Evolutionary conservation across 2,797 vertebrate species (phyloP).

Genomic region (Phoeniculus purpureus): DNA sequence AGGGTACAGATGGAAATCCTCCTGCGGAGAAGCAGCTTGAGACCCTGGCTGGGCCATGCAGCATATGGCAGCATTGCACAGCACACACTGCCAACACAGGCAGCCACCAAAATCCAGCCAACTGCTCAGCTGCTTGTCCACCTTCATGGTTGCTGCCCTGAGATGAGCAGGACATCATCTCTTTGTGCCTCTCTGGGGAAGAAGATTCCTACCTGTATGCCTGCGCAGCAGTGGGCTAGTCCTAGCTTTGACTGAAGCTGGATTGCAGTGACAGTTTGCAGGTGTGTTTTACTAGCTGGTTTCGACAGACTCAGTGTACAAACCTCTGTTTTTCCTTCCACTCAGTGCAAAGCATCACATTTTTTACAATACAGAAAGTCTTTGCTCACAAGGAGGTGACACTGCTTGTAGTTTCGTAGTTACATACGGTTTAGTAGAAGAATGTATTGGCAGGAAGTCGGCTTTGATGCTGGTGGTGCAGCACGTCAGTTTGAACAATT

Average conservation of each 20-base stretch:
- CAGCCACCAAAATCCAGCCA: slow-evolving; percentile 27
- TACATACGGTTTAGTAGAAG: neutral
- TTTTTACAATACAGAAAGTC: neutral
- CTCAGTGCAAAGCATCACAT: neutral
- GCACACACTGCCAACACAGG: neutral
- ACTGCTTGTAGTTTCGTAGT: neutral
- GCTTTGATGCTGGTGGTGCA: neutral
- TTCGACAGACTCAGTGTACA: neutral
- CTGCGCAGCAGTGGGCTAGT: neutral
- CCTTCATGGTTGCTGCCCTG: accelerated
- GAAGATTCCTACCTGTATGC: neutral
- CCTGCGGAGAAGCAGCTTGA: slow-evolving; percentile 47
- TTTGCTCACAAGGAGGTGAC: neutral
- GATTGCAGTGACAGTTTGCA: neutral
- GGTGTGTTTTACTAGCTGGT: neutral
- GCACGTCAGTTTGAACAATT: neutral
- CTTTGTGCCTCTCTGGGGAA: neutral
- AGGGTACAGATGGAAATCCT: slow-evolving; percentile 24
- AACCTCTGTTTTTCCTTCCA: neutral
- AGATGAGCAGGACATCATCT: neutral
- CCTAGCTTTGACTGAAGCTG: neutral
- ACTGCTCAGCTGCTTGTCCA: neutral
- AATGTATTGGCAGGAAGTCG: neutral
- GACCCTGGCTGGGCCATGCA: slow-evolving; percentile 18
- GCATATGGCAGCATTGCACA: slow-evolving; percentile 29